Evolutionary conservation across 1,140 invertebrate species (phyloP).

Genomic region (Trichogramma pretiosum): DNA sequence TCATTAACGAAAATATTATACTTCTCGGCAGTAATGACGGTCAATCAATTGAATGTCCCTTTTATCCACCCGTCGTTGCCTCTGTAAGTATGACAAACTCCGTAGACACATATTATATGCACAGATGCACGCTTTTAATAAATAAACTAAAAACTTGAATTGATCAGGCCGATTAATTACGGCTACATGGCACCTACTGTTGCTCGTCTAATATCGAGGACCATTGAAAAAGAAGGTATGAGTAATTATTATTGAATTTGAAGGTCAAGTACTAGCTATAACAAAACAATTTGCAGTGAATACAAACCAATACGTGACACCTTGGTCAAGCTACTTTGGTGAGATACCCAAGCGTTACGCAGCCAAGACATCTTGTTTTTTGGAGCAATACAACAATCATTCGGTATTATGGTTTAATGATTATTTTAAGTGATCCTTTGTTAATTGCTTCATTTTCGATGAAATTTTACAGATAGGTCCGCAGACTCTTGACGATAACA

Average conservation of each 20-base stretch:
- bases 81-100: background rate
- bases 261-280: background rate
- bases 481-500: slow-evolving; percentile 1
- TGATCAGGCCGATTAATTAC: slow-evolving; percentile 3
- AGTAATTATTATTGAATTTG: background rate
- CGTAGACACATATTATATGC: background rate
- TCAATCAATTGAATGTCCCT: background rate
- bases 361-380: background rate
- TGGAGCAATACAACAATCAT: slow-evolving; percentile 4
- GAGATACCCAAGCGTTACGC: background rate
- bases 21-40: background rate
- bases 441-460: background rate
- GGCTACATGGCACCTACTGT: slow-evolving; percentile 3
- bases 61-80: background rate
- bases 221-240: background rate
- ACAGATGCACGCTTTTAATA: too few relatives aligned
- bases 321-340: background rate
- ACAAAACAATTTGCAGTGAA: background rate
- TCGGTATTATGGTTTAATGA: too few relatives aligned
- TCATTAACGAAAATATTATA: too few relatives aligned
- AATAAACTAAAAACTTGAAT: too few relatives aligned
- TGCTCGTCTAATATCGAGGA: background rate
- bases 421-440: background rate
- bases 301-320: background rate
- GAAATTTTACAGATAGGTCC: slow-evolving; percentile 4